These are phyloP conservation scores for Drosophila athabasca DNA, from an alignment of 1,140 invertebrate species.

Conservation along the genomic window DNA sequence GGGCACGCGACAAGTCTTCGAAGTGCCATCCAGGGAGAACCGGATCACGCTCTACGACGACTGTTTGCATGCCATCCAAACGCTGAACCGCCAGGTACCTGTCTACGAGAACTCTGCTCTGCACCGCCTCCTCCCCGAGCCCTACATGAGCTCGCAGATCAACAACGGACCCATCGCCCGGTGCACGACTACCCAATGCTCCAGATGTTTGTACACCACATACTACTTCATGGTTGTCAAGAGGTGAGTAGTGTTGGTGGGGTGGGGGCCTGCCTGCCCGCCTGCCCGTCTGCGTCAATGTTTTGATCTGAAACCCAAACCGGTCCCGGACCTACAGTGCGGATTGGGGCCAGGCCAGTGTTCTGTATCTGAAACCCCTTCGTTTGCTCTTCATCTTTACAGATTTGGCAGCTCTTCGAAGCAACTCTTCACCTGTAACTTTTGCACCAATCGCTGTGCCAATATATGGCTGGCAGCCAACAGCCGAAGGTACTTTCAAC, in stretches of 20 bases:
- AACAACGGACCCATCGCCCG: constrained; percentile 73
- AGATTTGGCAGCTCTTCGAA: constrained; percentile 77
- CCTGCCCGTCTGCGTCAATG: constrained; percentile 2
- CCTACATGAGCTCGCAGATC: constrained; percentile 71
- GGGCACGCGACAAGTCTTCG: constrained; percentile 66
- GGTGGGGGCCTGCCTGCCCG: not conserved
- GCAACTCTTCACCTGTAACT: constrained; percentile 79
- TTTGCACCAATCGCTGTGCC: constrained; percentile 71
- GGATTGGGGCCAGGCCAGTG: not conserved
- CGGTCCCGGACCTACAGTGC: constrained; percentile 34
- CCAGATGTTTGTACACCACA: constrained; percentile 71
- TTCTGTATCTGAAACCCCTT: too few species aligned
- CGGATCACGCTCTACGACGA: constrained; percentile 75
- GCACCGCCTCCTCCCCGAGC: constrained; percentile 67
- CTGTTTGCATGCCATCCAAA: constrained; percentile 66
- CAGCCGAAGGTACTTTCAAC: constrained; percentile 71
- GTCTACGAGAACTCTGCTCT: constrained; percentile 66
- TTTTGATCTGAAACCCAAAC: constrained; percentile 10
- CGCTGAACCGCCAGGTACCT: constrained; percentile 57
- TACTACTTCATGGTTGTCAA: constrained; percentile 83
- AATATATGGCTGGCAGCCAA: constrained; percentile 63
- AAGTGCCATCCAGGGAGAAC: constrained; percentile 71
- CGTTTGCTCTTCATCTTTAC: not conserved
- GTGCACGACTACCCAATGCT: constrained; percentile 71
- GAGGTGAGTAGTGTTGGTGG: constrained; percentile 57